Conservation (phyloP, 2,797 vertebrate species). For the Leptatherina wallacei region DNA sequence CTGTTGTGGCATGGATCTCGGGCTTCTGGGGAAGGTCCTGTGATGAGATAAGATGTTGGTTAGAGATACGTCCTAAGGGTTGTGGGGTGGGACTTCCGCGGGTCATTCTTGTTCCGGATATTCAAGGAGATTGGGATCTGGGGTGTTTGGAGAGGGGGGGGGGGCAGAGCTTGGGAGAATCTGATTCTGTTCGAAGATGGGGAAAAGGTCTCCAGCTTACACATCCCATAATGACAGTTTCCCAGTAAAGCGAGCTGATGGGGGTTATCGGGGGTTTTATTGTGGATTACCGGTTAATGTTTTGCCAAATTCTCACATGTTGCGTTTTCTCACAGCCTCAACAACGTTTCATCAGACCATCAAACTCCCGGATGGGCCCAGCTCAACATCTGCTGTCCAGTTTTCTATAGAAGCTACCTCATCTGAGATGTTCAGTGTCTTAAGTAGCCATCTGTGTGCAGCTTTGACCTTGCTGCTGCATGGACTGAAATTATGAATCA, state of each 20-base stretch:
- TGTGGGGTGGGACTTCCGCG: constrained; percentile 10
- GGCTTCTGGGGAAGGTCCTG: background rate
- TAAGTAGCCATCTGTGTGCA: constrained; percentile 18
- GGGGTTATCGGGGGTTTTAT: background rate
- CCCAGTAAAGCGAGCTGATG: background rate
- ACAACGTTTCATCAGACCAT: constrained; percentile 25
- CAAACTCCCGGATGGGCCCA: constrained; percentile 1
- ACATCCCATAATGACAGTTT: background rate
- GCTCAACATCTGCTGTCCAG: constrained; percentile 17
- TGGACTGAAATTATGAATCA: constrained; percentile 72
- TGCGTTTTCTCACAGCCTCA: background rate
- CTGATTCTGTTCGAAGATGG: background rate
- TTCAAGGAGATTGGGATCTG: constrained; percentile 7
- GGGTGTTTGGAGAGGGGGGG: constrained; percentile 8
- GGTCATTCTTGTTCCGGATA: background rate
- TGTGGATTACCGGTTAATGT: background rate
- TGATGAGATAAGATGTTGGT: constrained; percentile 5
- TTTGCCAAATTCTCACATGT: background rate
- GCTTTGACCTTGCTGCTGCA: constrained; percentile 53
- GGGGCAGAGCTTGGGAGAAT: background rate
- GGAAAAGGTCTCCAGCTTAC: background rate
- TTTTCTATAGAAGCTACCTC: constrained; percentile 7
- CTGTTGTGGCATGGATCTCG: background rate
- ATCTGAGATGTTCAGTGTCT: constrained; percentile 1
- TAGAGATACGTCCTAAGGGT: constrained; percentile 5